These are phyloP conservation scores for Villa cingulata DNA, from an alignment of 2,888 invertebrate genomes.

Conservation along the genomic window DNA sequence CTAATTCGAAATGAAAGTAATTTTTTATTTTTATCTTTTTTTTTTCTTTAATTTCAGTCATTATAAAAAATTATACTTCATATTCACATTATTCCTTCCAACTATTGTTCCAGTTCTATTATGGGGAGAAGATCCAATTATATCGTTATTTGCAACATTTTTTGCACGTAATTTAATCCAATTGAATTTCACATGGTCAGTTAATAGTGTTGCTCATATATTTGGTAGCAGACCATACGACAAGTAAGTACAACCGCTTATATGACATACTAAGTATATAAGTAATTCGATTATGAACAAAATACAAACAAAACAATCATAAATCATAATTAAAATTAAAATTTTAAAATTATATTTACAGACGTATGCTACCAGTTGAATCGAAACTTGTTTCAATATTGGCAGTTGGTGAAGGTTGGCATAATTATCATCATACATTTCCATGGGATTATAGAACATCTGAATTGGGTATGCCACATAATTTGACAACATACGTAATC, in stretches of 20 bases:
- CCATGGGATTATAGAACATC: conserved; percentile 82
- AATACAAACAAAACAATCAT: not conserved
- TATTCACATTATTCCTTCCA: conserved; percentile 44
- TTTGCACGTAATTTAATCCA: conserved; percentile 44
- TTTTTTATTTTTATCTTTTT: no score
- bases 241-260: conserved; percentile 37
- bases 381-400: conserved; percentile 52
- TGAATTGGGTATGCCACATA: conserved; percentile 50
- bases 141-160: conserved; percentile 44
- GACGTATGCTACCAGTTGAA: conserved; percentile 59
- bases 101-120: conserved; percentile 43
- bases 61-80: conserved; percentile 41
- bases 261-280: not conserved
- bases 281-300: not conserved
- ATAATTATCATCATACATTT: conserved; percentile 82
- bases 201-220: conserved; percentile 58
- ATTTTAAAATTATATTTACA: conserved; percentile 23
- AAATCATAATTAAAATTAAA: no score
- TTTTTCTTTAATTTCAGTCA: conserved; percentile 37
- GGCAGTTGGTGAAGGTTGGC: conserved; percentile 75
- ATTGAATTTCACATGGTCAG: conserved; percentile 58
- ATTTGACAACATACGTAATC: conserved; percentile 49
- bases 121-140: conserved; percentile 48
- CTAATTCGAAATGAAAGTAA: no score
- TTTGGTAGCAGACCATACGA: conserved; percentile 58